phyloP scores from a whole-genome alignment of 2,113 vertebrate species.

The Thermophis baileyi region DNA sequence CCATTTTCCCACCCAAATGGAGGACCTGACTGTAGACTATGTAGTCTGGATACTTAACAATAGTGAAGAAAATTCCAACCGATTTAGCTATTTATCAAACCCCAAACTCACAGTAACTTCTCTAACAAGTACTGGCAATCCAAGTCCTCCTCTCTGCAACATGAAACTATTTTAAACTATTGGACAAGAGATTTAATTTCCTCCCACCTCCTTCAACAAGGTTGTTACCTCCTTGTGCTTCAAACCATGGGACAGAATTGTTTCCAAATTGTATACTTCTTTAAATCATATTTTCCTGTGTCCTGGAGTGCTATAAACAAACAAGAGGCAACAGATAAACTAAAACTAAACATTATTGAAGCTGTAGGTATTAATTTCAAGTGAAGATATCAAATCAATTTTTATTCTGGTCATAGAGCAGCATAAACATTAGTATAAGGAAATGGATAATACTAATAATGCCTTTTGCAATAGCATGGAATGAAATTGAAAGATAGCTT shows the following conservation, averaged over 20 bases:
- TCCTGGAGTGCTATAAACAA: slow-evolving; percentile 67
- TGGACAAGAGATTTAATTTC: not conserved
- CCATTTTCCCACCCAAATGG: too few relatives aligned
- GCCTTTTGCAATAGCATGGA: slow-evolving; percentile 2
- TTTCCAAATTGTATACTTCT: slow-evolving; percentile 41
- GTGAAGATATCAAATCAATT: not conserved
- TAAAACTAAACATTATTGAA: slow-evolving; percentile 33
- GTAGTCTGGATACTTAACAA: too few relatives aligned
- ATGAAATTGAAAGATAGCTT: slow-evolving; percentile 46
- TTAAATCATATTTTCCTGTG: slow-evolving; percentile 44
- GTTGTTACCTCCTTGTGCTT: slow-evolving; percentile 67
- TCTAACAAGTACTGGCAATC: slow-evolving; percentile 41
- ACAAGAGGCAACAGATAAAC: slow-evolving; percentile 64
- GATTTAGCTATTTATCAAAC: slow-evolving; percentile 72
- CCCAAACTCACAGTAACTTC: slow-evolving; percentile 32
- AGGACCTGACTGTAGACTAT: too few relatives aligned
- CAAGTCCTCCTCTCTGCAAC: not conserved
- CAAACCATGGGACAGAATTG: slow-evolving; percentile 31
- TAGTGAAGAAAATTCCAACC: slow-evolving; percentile 44
- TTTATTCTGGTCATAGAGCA: too few relatives aligned
- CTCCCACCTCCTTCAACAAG: not conserved
- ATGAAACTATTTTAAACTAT: slow-evolving; percentile 5
- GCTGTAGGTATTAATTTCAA: slow-evolving; percentile 46
- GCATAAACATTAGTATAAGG: too few relatives aligned
- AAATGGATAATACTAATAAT: not conserved